Evolutionary conservation across 2,113 vertebrate genomes (phyloP).

Genomic region (Pipra filicauda): DNA sequence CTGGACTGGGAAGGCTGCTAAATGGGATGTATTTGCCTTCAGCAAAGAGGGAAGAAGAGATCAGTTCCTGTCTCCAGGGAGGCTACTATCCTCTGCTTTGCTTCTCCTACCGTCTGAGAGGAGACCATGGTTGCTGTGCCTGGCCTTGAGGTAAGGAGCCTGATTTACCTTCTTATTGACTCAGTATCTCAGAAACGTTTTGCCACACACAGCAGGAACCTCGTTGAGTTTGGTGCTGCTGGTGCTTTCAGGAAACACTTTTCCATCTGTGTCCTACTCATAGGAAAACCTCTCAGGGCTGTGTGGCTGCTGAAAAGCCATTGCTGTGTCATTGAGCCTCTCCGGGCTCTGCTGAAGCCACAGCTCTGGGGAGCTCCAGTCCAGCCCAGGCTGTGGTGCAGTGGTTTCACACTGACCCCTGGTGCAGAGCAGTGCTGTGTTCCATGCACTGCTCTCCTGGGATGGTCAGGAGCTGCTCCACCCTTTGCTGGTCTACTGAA

Average conservation of each 20-base stretch:
- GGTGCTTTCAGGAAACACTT: too few species aligned
- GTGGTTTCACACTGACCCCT: accelerated
- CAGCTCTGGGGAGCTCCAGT: neutral
- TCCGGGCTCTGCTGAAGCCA: neutral
- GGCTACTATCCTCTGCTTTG: too few species aligned
- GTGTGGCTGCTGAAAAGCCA: accelerated
- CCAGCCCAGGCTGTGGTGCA: neutral
- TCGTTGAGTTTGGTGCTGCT: neutral
- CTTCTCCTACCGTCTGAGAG: accelerated
- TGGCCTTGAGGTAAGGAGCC: accelerated
- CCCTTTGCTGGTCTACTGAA: accelerated
- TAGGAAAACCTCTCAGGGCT: neutral
- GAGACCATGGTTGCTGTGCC: accelerated
- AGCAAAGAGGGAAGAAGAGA: neutral
- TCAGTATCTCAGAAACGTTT: accelerated
- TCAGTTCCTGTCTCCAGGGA: neutral
- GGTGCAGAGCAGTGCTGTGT: accelerated
- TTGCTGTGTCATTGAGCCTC: accelerated
- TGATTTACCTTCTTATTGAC: neutral
- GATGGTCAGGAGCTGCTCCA: neutral
- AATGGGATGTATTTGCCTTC: accelerated
- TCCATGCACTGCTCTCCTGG: neutral
- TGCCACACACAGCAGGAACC: too few species aligned
- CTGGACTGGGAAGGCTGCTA: neutral
- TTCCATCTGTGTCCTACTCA: accelerated